A percentile compares a stretch with the other conserved stretches of the same genome.
These are phyloP conservation scores for Eledona agricola DNA, from an alignment of 2,888 invertebrate genomes.

Conservation along the genomic window DNA sequence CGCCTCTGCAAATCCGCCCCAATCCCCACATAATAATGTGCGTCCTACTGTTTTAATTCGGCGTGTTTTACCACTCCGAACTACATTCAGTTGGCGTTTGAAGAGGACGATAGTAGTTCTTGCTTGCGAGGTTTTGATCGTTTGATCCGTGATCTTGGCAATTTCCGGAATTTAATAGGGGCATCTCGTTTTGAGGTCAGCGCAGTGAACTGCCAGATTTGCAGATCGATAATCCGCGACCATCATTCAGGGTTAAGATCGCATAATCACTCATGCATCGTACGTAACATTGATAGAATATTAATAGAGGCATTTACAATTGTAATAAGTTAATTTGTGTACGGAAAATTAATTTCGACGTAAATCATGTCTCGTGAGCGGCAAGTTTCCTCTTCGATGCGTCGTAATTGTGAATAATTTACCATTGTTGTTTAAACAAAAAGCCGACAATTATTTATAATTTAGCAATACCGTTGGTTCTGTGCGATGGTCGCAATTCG, in stretches of 20 bases:
- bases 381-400: conserved; percentile 14
- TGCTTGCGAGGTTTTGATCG: conserved; percentile 3
- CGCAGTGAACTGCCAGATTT: conserved; percentile 11
- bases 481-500: too few relatives aligned
- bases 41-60: conserved; percentile 37
- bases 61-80: conserved; percentile 16
- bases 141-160: conserved; percentile 13
- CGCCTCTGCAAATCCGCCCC: conserved; percentile 38
- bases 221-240: conserved; percentile 7
- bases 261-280: conserved; percentile 7
- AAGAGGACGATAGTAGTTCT: too few relatives aligned
- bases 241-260: conserved; percentile 9
- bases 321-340: conserved; percentile 11
- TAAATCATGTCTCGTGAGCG: not conserved
- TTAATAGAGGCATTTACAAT: conserved; percentile 8
- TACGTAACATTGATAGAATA: conserved; percentile 10
- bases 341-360: conserved; percentile 10
- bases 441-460: conserved; percentile 17
- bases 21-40: conserved; percentile 36
- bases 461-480: conserved; percentile 8
- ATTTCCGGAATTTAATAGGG: conserved; percentile 18
- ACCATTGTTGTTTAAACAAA: conserved; percentile 21
- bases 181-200: conserved; percentile 17
- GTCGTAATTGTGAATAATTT: conserved; percentile 15
- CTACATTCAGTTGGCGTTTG: too few relatives aligned